Conservation (phyloP, 2,797 vertebrate species). For the Fistularia commersonii region DNA sequence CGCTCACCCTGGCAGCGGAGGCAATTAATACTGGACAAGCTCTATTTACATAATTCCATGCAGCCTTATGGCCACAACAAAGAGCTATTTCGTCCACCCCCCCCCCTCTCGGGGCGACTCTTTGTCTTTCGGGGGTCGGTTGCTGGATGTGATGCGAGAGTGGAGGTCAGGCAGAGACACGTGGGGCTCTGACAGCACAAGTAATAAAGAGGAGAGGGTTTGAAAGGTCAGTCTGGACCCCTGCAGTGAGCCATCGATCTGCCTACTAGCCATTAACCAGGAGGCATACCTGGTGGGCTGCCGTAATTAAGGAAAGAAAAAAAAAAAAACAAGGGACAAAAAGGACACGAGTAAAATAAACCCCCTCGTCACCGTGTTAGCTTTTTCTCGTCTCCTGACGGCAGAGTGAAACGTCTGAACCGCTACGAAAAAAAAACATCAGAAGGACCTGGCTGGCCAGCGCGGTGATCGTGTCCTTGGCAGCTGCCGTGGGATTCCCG, state of each 20-base stretch:
- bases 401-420: too few relatives aligned
- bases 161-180: conserved; percentile 44
- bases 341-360: neutral
- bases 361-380: too few relatives aligned
- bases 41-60: conserved; percentile 69
- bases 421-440: too few relatives aligned
- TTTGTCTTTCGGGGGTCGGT: conserved; percentile 29
- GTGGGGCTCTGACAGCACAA: conserved; percentile 48
- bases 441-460: too few relatives aligned
- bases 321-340: neutral
- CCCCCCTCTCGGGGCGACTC: conserved; percentile 22
- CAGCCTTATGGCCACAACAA: conserved; percentile 54
- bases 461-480: too few relatives aligned
- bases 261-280: conserved; percentile 49
- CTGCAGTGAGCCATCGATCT: conserved; percentile 55
- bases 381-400: too few relatives aligned
- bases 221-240: conserved; percentile 60
- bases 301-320: neutral
- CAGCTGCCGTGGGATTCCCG: too few relatives aligned
- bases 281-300: conserved; percentile 20
- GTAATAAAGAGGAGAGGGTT: conserved; percentile 48
- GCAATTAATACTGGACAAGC: conserved; percentile 70
- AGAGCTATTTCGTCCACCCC: conserved; percentile 32
- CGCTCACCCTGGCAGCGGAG: conserved; percentile 50
- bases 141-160: conserved; percentile 21